Base-by-base conservation (phyloP, 2,888 invertebrate genomes). In the Stramonita haemastoma region DNA sequence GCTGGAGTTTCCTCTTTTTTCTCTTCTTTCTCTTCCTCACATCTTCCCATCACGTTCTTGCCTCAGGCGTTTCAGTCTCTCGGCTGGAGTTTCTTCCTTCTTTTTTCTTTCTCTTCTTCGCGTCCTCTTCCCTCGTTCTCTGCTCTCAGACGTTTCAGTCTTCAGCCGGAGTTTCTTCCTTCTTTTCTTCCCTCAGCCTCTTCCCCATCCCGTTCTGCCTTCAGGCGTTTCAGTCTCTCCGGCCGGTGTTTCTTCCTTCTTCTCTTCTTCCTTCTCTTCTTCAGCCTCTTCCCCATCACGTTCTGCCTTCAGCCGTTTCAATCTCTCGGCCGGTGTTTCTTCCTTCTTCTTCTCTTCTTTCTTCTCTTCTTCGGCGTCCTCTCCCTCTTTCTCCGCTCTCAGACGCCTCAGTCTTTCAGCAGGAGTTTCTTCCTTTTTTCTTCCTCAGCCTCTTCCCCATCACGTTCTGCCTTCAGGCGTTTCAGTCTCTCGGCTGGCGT, bases 221-320 rank as follows among this genome's bases (percentile, higher is more conserved):
- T 86, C 34, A 86, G 73, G 26, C 86, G 70, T 46, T 8, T 2
- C 46, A 87, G 34, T 29, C 77, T 6, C 2, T 73, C 57, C 36
- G 1, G 87, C 46, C 6, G 87, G 36, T n/a, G 73, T 66, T 60
- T 77, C 73, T 79, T 46, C 46, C 46, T 46, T 46, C 46, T 46
- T 29, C 60, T 57, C 84, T 56, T 66, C 36, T 17, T 79, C 66
- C n/a, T 46, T 13, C 77, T 46, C 34, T 77, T 86, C 29, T 77
- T 56, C 77, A 77, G 79, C 32, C 88, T 46, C 46, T 46, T 46
- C 46, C 85, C 2, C 86, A 83, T 81, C 86, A 29, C 60, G 46
- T 32, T 73, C 90, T 56, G 46, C 87, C 84, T 66, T 66, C 66
- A 79, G 79, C 19, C 79, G 70, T 32, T 32, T 66, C 87, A 77